A percentile compares a stretch with the other conserved stretches of the same genome.
phyloP scores from a whole-genome alignment of 2,888 invertebrate genomes.

The Acronicta leporina region DNA sequence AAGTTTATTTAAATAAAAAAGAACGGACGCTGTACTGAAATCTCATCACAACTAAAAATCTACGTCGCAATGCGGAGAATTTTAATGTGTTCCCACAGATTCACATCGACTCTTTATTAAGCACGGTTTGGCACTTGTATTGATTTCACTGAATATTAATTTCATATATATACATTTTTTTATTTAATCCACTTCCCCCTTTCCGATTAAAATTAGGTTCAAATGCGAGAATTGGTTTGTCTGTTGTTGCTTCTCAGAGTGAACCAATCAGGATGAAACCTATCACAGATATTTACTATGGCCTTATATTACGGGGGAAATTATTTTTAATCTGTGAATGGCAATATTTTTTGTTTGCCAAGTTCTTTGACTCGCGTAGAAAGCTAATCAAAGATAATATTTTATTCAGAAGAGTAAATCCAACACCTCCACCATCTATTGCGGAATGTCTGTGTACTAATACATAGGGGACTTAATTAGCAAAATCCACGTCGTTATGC shows the following conservation, averaged over 20 bases:
- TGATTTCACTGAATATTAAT: slow-evolving; percentile 6
- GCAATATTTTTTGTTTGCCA: slow-evolving; percentile 4
- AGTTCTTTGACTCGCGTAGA: slow-evolving; percentile 9
- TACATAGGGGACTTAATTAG: slow-evolving; percentile 36
- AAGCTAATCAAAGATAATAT: slow-evolving; percentile 22
- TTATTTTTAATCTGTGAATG: not conserved
- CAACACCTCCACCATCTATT: slow-evolving; percentile 20
- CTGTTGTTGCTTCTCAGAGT: not conserved
- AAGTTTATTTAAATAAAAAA: slow-evolving; percentile 6
- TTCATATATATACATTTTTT: too few species aligned
- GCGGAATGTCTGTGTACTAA: slow-evolving; percentile 25
- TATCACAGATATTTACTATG: not conserved
- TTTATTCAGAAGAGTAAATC: slow-evolving; percentile 17
- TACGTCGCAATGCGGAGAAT: slow-evolving; percentile 69
- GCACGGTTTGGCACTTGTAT: slow-evolving; percentile 14
- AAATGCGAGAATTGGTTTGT: not conserved
- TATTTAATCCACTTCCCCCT: too few species aligned
- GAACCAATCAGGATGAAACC: not conserved
- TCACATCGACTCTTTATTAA: slow-evolving; percentile 27
- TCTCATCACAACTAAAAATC: slow-evolving; percentile 13
- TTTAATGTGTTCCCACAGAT: slow-evolving; percentile 44
- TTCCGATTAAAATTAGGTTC: not conserved
- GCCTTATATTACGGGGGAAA: too few species aligned
- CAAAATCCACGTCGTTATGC: slow-evolving; percentile 24
- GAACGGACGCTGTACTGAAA: slow-evolving; percentile 18